Evolutionary conservation across 2,113 vertebrate species (phyloP).

Genomic region (Aphyosemion australe): DNA sequence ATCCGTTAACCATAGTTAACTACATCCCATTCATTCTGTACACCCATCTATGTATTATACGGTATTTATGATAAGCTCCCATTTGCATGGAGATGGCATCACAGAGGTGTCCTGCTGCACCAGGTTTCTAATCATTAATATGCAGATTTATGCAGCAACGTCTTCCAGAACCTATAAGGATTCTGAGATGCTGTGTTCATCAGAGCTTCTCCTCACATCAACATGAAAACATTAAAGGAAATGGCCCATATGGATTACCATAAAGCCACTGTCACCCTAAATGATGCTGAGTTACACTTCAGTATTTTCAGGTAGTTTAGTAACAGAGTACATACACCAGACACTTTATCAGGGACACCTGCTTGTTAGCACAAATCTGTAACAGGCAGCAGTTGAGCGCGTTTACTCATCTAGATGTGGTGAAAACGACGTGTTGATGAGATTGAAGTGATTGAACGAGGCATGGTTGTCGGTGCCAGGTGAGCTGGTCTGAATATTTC

Average conservation of each 20-base stretch:
- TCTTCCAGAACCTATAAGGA: conserved; percentile 16
- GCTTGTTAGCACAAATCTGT: too few species aligned
- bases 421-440: too few species aligned
- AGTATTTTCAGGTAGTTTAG: not conserved
- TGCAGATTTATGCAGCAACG: conserved; percentile 39
- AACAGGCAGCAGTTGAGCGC: too few species aligned
- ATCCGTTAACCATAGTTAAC: conserved; percentile 15
- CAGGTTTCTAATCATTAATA: conserved; percentile 33
- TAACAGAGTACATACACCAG: not conserved
- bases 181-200: conserved; percentile 13
- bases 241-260: not conserved
- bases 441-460: too few species aligned
- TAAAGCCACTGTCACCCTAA: conserved; percentile 13
- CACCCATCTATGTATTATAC: conserved; percentile 23
- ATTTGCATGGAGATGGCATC: conserved; percentile 14
- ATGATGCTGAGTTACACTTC: not conserved
- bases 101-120: conserved; percentile 33
- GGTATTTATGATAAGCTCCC: conserved; percentile 36
- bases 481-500: too few species aligned
- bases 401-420: too few species aligned
- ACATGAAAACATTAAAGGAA: conserved; percentile 5
- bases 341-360: too few species aligned
- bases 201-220: not conserved
- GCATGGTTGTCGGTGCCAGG: too few species aligned
- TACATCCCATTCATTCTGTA: conserved; percentile 18